Evolutionary conservation across 2,113 vertebrate genomes (phyloP).

Genomic region (Boleophthalmus pectinirostris): DNA sequence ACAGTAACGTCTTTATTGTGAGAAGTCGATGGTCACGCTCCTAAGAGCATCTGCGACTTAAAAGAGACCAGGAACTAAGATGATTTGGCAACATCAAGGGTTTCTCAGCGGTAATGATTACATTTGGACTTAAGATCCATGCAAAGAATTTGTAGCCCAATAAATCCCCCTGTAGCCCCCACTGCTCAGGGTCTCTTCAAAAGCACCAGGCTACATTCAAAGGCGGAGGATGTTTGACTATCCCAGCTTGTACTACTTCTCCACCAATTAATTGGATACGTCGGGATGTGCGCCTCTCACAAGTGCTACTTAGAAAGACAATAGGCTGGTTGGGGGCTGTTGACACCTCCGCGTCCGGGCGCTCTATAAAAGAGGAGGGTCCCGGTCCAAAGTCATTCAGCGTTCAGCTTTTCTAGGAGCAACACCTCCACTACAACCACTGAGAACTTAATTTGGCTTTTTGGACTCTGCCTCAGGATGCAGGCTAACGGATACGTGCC

Average conservation of each 20-base stretch:
- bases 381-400: constrained; percentile 33
- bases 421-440: constrained; percentile 10
- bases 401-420: constrained; percentile 28
- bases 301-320: constrained; percentile 79
- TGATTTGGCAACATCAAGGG: constrained; percentile 80
- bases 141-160: constrained; percentile 78
- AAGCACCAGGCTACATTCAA: constrained; percentile 72
- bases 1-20: constrained; percentile 16
- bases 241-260: constrained; percentile 79
- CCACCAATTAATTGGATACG: constrained; percentile 83
- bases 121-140: constrained; percentile 76
- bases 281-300: constrained; percentile 78
- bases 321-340: constrained; percentile 66
- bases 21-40: constrained; percentile 68
- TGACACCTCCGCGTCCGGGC: constrained; percentile 71
- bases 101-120: constrained; percentile 76
- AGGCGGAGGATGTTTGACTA: constrained; percentile 80
- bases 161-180: constrained; percentile 52
- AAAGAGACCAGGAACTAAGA: constrained; percentile 69
- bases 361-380: constrained; percentile 67
- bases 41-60: constrained; percentile 70
- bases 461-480: constrained; percentile 51
- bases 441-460: neutral
- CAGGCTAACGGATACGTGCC: constrained; percentile 61
- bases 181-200: constrained; percentile 63